Evolutionary conservation across 2,113 vertebrate species (phyloP), one percentile per base, ranked within the genome.

Genomic region (Conger conger): DNA sequence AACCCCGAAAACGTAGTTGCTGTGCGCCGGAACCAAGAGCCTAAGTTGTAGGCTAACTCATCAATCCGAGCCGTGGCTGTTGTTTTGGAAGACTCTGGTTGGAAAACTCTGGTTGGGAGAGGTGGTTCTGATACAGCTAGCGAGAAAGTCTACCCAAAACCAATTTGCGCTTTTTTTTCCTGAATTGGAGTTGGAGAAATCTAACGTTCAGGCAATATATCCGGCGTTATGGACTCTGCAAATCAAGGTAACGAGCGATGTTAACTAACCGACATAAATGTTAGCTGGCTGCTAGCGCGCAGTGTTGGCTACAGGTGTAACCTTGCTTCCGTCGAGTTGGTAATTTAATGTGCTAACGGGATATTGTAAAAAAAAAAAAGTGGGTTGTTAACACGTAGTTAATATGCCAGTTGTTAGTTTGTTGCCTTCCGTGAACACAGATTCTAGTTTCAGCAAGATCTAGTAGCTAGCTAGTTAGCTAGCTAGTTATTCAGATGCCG

Each of bases 181-280:
- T 54, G 20, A 33, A 27, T 63, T 63, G 40, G 35, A 53, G 36
- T 73, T 23, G 20, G 11, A 73, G 68, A 37, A 83, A 33, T 40
- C 37, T 57, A 78, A 50, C 45, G 45, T 50, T 50, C 11, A 15
- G 45, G 42, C 83, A 35, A 33, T 15, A 60, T 11, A 53, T 20
- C 20, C 42, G 81, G 57, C 45, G 36, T 16, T 30, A 90, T 90
- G 89, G 89, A 90, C 27, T 82, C 87, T n/a, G 81, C 80, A n/a
- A 85, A 86, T 30, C 82, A 73, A 45, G 89, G 89, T 90, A 83
- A 83, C 77, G 36, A 17, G 30, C n/a, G n/a, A n/a, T n/a, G n/a
- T n/a, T n/a, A n/a, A n/a, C n/a, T n/a, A n/a, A 53, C 27, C 45
- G 23, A 23, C 40, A 13, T 35, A 7, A 0, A 45, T 76, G 11